phyloP scores from a whole-genome alignment of 2,797 vertebrate species.

The Psittacula derbiana region DNA sequence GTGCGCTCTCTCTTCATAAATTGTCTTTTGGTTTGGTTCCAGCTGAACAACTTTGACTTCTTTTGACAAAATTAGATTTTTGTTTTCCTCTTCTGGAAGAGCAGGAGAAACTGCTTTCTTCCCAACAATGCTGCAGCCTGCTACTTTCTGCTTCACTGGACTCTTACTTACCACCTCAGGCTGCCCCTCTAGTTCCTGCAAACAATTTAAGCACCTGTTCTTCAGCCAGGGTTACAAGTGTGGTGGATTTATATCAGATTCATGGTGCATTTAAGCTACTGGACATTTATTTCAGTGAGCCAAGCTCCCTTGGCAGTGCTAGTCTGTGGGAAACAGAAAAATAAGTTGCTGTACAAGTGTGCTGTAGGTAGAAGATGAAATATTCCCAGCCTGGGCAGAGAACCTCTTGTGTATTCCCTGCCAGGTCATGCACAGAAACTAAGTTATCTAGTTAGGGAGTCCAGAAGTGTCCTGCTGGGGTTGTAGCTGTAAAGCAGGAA shows the following conservation, averaged over 20 bases:
- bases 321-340: not conserved
- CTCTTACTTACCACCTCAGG: not conserved
- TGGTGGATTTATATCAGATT: not conserved
- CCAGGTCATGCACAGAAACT: not conserved
- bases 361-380: not conserved
- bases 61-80: conserved; percentile 9
- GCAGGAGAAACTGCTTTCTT: not conserved
- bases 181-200: not conserved
- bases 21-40: not conserved
- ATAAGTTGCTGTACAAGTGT: not conserved
- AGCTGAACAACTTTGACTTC: not conserved
- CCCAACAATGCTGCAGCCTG: not conserved
- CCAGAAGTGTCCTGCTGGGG: not conserved
- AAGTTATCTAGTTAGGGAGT: not conserved
- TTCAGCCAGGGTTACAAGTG: not conserved
- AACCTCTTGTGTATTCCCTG: not conserved
- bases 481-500: not conserved
- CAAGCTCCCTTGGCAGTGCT: not conserved
- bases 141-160: not conserved
- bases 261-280: not conserved
- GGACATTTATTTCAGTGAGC: not conserved
- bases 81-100: not conserved
- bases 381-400: not conserved
- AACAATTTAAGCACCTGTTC: not conserved
- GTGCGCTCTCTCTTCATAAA: not conserved